Evolutionary conservation across 1,140 invertebrate species (phyloP).

Genomic region (Cecropterus lyciades): DNA sequence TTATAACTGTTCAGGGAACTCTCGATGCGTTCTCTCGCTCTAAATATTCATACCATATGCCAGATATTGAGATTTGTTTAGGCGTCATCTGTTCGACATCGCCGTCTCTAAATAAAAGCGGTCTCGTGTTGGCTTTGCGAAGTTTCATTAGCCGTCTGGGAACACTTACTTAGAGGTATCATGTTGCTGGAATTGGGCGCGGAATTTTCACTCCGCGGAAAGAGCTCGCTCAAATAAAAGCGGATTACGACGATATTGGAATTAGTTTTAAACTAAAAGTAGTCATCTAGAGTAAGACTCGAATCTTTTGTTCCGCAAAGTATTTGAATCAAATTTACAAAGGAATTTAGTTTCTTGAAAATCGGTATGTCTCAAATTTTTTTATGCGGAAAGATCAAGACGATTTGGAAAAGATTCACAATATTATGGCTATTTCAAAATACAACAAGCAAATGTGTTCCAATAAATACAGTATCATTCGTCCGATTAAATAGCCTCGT

Average conservation of each 20-base stretch:
- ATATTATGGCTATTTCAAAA: too few relatives aligned
- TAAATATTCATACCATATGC: constrained; percentile 83
- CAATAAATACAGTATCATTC: neutral
- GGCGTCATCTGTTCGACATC: constrained; percentile 78
- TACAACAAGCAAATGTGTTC: too few relatives aligned
- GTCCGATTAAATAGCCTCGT: neutral
- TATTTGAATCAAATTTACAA: neutral
- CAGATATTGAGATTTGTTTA: constrained; percentile 81
- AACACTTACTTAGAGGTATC: constrained; percentile 71
- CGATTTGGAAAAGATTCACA: too few relatives aligned
- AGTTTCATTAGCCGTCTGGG: constrained; percentile 77
- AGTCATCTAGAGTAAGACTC: neutral
- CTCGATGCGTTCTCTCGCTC: constrained; percentile 70
- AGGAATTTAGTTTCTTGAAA: neutral
- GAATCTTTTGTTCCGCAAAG: neutral
- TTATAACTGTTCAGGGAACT: constrained; percentile 76
- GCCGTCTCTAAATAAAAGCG: constrained; percentile 73
- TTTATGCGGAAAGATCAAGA: too few relatives aligned
- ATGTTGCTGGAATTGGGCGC: constrained; percentile 67
- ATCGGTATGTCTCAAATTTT: too few relatives aligned
- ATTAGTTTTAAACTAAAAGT: constrained; percentile 27
- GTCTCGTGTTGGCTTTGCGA: constrained; percentile 71
- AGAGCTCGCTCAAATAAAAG: constrained; percentile 19
- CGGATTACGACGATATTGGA: constrained; percentile 16
- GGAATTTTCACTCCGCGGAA: constrained; percentile 48